Percentiles rank a stretch among this genome's conserved stretches.
phyloP scores from a whole-genome alignment of 2,797 vertebrate genomes.

The Morelia viridis region DNA sequence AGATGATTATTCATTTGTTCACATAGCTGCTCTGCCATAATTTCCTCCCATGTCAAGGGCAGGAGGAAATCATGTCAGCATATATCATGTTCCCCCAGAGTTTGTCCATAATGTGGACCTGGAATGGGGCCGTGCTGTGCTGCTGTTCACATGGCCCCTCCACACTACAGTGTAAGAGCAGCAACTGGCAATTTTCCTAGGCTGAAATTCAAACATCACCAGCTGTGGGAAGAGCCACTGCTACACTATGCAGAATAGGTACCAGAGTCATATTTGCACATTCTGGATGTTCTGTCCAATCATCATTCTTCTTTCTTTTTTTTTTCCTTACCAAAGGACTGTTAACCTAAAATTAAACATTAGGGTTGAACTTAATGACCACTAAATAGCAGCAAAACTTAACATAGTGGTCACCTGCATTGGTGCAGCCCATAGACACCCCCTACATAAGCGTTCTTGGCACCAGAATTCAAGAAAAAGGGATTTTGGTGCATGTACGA shows the following conservation, averaged over 20 bases:
- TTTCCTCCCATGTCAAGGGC: not conserved
- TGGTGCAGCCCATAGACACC: not conserved
- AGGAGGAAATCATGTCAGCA: not conserved
- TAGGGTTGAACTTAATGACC: not conserved
- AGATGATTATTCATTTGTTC: not conserved
- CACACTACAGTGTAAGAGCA: not conserved
- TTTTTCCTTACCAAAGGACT: not conserved
- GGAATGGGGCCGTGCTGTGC: not conserved
- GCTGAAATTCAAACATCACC: not conserved
- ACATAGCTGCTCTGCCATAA: not conserved
- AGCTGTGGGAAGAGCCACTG: not conserved
- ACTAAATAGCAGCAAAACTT: not conserved
- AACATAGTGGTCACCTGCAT: not conserved
- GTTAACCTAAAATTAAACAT: not conserved
- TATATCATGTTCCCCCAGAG: not conserved
- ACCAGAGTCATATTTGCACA: not conserved
- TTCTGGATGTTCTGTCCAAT: not conserved
- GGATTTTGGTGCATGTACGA: not conserved
- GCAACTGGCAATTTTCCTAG: not conserved
- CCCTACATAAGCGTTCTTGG: not conserved
- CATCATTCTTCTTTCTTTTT: not conserved
- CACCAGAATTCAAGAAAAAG: not conserved
- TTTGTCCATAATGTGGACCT: not conserved
- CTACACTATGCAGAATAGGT: not conserved
- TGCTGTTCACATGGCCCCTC: not conserved